These are phyloP conservation scores for Elephantulus edwardii DNA, from an alignment of 2,113 vertebrate genomes.

Conservation along the genomic window DNA sequence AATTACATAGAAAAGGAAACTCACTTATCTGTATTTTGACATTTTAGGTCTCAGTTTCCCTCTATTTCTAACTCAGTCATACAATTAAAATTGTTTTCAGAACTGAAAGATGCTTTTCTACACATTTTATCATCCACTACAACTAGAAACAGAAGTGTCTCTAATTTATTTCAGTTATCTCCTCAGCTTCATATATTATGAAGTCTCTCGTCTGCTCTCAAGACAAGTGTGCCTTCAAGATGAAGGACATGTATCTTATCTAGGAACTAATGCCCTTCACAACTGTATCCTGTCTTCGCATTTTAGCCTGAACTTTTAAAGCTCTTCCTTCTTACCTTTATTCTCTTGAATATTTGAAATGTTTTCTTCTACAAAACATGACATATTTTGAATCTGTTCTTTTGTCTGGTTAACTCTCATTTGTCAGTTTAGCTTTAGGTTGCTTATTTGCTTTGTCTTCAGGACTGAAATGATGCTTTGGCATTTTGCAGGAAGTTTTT, in stretches of 20 bases:
- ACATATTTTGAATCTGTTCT: neutral
- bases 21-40: neutral
- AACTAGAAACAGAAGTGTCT: constrained; percentile 1
- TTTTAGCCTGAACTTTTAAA: neutral
- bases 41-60: neutral
- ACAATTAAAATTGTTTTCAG: too few relatives aligned
- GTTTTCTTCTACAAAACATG: neutral
- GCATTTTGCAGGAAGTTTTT: neutral
- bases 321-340: neutral
- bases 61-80: neutral
- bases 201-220: neutral
- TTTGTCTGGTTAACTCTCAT: constrained; percentile 1
- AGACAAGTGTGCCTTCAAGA: neutral
- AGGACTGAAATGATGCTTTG: neutral
- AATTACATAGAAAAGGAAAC: neutral
- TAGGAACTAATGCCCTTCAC: neutral
- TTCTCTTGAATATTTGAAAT: neutral
- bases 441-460: neutral
- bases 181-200: neutral
- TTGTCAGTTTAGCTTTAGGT: neutral
- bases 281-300: neutral
- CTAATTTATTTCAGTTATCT: neutral
- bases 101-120: neutral
- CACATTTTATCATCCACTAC: neutral
- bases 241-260: neutral